These are phyloP conservation scores for Sclerodermus sp. DNA, from an alignment of 2,888 invertebrate species.

Conservation along the genomic window DNA sequence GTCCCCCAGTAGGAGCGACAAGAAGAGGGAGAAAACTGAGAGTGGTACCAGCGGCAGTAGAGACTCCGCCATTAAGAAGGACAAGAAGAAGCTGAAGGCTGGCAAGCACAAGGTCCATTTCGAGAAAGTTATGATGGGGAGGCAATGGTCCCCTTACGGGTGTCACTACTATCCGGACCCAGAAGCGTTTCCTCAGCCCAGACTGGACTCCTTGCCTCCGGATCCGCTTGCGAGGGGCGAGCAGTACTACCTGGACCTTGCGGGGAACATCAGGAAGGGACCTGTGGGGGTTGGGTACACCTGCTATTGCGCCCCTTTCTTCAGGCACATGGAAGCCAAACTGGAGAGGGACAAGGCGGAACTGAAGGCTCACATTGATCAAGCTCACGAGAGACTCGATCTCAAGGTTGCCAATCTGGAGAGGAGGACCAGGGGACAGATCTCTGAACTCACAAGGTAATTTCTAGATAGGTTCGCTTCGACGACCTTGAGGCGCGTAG, in stretches of 20 bases:
- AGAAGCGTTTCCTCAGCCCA: conserved; percentile 81
- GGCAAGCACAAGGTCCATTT: conserved; percentile 58
- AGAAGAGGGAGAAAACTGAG: conserved; percentile 59
- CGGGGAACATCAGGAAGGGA: conserved; percentile 93
- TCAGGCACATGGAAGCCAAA: conserved; percentile 83
- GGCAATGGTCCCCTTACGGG: conserved; percentile 85
- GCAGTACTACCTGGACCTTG: conserved; percentile 92
- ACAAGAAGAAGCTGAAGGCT: conserved; percentile 49
- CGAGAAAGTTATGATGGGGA: conserved; percentile 53
- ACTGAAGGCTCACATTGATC: conserved; percentile 75
- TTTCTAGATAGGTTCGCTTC: too few relatives aligned
- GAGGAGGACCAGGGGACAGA: conserved; percentile 71
- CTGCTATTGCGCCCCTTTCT: conserved; percentile 90
- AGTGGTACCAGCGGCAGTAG: conserved; percentile 61
- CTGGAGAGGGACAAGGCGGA: conserved; percentile 80
- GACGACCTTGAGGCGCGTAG: too few relatives aligned
- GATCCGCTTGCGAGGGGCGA: conserved; percentile 86
- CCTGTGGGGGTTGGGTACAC: conserved; percentile 93
- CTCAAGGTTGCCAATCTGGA: conserved; percentile 80
- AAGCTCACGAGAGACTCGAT: conserved; percentile 78
- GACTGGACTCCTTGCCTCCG: conserved; percentile 81
- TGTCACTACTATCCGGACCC: conserved; percentile 89
- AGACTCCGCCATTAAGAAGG: conserved; percentile 53
- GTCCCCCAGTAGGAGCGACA: conserved; percentile 36
- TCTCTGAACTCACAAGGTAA: conserved; percentile 65